Evolutionary conservation across 2,797 vertebrate species (phyloP), one percentile per base, ranked within the genome.

Genomic region (Craterocephalus amniculus): DNA sequence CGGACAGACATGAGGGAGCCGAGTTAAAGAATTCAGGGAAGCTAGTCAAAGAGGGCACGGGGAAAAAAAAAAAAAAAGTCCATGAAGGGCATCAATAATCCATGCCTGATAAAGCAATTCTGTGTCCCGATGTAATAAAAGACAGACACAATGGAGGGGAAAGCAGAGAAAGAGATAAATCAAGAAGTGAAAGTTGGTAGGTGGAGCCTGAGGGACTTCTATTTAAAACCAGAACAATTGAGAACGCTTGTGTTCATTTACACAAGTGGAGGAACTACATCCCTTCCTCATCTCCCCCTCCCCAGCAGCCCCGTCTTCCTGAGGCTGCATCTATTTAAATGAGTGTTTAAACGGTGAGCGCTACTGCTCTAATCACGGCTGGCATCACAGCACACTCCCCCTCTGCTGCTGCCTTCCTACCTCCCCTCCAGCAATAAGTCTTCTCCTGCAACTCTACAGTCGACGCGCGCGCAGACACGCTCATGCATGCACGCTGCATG

Each of bases 281-380:
- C 83, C 80, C 70, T 68, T 74, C 74, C 70, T 82, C 69, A 65
- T 58, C 67, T 40, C 55, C 54, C 36, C 22, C 38, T 49, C 38
- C 20, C 38, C 2, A 8, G 58, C 51, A 27, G 43, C 12, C 48
- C 18, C 18, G 69, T 61, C 61, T 67, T 70, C 86, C 88, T 22
- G 45, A 79, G 87, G 91, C 90, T 61, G 73, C 66, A 77, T 88
- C 90, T 91, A 89, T 92, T 92, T 91, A 92, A 92, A 91, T 89
- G 84, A 87, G 88, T 79, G 74, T 84, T 91, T 90, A 88, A 88
- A 83, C 67, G 60, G 76, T 59, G n/a, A 87, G 83, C 80, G 82
- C 87, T 85, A 72, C 77, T 67, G 81, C 81, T 79, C 86, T 90
- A 93, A 92, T 91, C 87, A 86, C 40, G 76, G 72, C 81, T 91